These are phyloP conservation scores for Cairina moschata DNA, from an alignment of 2,113 vertebrate genomes.

Conservation along the genomic window DNA sequence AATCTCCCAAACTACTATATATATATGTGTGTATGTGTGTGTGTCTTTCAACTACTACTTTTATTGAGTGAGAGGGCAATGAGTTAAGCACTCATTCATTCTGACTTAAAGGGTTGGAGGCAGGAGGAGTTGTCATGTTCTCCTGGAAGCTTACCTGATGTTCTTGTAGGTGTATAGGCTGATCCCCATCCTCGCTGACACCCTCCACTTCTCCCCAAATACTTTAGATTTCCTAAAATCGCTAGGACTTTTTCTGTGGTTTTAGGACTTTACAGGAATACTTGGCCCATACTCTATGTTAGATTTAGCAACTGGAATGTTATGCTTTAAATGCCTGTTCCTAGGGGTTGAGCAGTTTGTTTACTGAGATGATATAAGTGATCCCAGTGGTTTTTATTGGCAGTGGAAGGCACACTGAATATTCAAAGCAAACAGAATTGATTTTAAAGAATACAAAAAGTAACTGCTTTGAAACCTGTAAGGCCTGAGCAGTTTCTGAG, in stretches of 20 bases:
- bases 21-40: too few relatives aligned
- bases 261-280: neutral
- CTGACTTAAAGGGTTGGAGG: neutral
- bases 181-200: neutral
- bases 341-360: slow-evolving; percentile 35
- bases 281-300: neutral
- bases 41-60: neutral
- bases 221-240: slow-evolving; percentile 15
- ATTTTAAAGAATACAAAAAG: slow-evolving; percentile 28
- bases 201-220: neutral
- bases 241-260: neutral
- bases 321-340: slow-evolving; percentile 6
- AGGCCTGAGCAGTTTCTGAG: neutral
- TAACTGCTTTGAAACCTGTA: neutral
- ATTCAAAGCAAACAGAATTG: slow-evolving; percentile 51
- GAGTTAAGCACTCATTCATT: neutral
- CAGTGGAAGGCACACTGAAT: slow-evolving; percentile 18
- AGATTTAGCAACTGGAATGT: slow-evolving; percentile 47
- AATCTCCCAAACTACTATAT: too few relatives aligned
- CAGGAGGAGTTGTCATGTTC: neutral
- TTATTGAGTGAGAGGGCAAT: neutral
- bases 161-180: neutral
- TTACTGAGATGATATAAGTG: slow-evolving; percentile 50
- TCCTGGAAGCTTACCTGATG: neutral
- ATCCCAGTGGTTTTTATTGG: slow-evolving; percentile 58